Evolutionary conservation across 2,888 invertebrate genomes (phyloP).

Genomic region (Aleiodes leptofemur): DNA sequence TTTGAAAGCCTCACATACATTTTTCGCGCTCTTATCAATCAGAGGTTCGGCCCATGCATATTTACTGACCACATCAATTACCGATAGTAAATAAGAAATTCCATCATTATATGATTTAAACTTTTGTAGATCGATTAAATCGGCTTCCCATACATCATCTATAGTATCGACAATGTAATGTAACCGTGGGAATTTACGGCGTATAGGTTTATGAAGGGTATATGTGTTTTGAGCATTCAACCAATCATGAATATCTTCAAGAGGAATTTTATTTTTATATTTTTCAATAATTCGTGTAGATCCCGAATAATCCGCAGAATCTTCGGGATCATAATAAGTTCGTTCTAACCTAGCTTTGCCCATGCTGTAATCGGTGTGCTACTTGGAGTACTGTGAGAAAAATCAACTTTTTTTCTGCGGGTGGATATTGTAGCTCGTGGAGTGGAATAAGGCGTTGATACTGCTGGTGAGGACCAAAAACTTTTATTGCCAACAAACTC

Average conservation of each 20-base stretch:
- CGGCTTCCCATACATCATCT: slow-evolving; percentile 48
- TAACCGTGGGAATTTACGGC: slow-evolving; percentile 32
- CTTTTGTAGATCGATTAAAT: slow-evolving; percentile 11
- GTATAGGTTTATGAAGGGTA: too few relatives aligned
- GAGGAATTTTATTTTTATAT: slow-evolving; percentile 2
- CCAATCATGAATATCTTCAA: slow-evolving; percentile 27
- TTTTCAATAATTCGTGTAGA: slow-evolving; percentile 24
- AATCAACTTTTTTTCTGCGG: too few relatives aligned
- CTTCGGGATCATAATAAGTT: too few relatives aligned
- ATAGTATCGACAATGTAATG: slow-evolving; percentile 44
- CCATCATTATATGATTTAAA: too few relatives aligned
- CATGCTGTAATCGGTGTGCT: slow-evolving; percentile 35
- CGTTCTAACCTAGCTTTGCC: neutral
- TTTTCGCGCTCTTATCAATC: slow-evolving; percentile 42
- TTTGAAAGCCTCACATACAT: neutral
- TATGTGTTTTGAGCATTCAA: neutral
- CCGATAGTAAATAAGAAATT: slow-evolving; percentile 46
- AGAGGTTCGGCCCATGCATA: slow-evolving; percentile 52
- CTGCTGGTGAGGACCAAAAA: neutral
- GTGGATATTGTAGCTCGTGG: neutral
- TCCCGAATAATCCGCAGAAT: slow-evolving; percentile 9
- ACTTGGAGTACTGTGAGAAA: too few relatives aligned
- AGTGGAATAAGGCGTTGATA: neutral
- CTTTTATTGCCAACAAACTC: slow-evolving; percentile 27
- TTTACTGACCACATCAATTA: slow-evolving; percentile 57